Evolutionary conservation across 2,888 invertebrate genomes (phyloP).

Genomic region (Drosophila acutilabella): DNA sequence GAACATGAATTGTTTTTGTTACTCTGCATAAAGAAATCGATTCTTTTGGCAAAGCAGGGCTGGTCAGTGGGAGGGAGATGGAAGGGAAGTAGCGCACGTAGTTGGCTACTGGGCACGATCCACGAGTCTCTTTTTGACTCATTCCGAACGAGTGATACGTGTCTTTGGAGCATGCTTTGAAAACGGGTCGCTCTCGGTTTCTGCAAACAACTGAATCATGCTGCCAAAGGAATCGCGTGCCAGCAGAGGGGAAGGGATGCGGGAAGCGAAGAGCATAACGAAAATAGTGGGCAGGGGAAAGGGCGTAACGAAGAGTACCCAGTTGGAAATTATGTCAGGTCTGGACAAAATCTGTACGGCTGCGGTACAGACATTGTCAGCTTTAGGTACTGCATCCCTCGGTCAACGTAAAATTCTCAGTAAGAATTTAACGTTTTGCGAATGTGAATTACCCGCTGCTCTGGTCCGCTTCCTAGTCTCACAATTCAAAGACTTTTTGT

Average conservation of each 20-base stretch:
- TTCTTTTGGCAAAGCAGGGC: conserved; percentile 58
- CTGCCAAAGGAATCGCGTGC: conserved; percentile 56
- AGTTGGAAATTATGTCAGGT: too few relatives aligned
- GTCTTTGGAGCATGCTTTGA: conserved; percentile 23
- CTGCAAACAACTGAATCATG: conserved; percentile 64
- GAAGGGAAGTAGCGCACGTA: conserved; percentile 45
- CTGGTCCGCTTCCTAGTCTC: too few relatives aligned
- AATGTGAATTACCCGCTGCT: too few relatives aligned
- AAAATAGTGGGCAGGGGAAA: not conserved
- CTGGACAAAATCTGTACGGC: too few relatives aligned
- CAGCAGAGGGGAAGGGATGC: not conserved
- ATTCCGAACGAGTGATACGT: conserved; percentile 30
- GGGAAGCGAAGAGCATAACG: not conserved
- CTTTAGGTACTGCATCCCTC: too few relatives aligned
- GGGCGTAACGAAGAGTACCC: too few relatives aligned
- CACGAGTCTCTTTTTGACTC: conserved; percentile 46
- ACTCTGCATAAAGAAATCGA: conserved; percentile 67
- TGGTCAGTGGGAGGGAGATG: not conserved
- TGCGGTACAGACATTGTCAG: too few relatives aligned
- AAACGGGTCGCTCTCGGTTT: conserved; percentile 62
- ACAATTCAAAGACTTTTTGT: too few relatives aligned
- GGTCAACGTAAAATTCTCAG: too few relatives aligned
- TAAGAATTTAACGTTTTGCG: too few relatives aligned
- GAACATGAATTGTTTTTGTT: conserved; percentile 26
- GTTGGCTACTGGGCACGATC: conserved; percentile 63